phyloP scores from a whole-genome alignment of 2,888 invertebrate species.

The Cryptosula pallasiana region DNA sequence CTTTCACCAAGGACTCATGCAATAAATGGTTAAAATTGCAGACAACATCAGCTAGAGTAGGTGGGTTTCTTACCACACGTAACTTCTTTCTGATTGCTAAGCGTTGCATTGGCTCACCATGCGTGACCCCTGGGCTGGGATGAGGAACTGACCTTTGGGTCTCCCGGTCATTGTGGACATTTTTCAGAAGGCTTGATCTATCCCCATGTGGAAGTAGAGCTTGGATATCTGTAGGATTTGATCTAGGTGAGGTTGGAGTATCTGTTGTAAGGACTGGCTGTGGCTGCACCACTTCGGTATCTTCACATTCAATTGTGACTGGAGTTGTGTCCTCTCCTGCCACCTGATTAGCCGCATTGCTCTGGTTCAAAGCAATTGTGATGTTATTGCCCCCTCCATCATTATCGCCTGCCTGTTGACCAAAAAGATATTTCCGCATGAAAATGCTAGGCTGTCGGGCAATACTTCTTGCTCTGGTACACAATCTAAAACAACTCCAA shows the following conservation, averaged over 20 bases:
- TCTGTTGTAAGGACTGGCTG: neutral
- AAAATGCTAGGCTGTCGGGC: neutral
- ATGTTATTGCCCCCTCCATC: neutral
- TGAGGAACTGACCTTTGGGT: too few species aligned
- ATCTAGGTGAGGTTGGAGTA: too few species aligned
- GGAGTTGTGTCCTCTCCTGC: too few species aligned
- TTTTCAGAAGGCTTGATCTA: too few species aligned
- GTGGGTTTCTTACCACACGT: too few species aligned
- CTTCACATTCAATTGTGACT: neutral
- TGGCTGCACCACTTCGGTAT: neutral
- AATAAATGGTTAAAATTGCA: neutral
- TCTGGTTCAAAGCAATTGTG: neutral
- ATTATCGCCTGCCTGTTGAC: neutral
- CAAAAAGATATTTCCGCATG: neutral
- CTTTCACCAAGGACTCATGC: neutral
- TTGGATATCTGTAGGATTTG: too few species aligned
- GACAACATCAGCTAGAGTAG: neutral
- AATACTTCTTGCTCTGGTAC: neutral
- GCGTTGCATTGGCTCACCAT: neutral
- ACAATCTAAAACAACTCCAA: neutral
- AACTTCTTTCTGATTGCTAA: neutral
- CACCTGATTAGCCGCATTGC: neutral
- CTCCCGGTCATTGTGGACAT: too few species aligned
- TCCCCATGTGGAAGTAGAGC: too few species aligned
- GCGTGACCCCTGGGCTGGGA: too few species aligned